Evolutionary conservation across 1,140 invertebrate genomes (phyloP), one percentile per base, ranked within the genome.

Genomic region (Xylocopa sonorina): DNA sequence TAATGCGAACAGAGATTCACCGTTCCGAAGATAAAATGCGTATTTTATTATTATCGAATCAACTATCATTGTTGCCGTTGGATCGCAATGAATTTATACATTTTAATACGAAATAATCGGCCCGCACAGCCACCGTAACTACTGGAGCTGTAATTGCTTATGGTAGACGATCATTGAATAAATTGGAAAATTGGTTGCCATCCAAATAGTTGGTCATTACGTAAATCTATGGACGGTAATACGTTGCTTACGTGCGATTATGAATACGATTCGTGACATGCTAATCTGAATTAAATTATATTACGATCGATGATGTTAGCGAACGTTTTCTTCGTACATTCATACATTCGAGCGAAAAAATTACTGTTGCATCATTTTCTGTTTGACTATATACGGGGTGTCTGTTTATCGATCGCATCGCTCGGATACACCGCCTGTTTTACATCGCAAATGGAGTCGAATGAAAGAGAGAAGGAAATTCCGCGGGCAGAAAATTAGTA

Each of bases 171-270:
- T 34, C 46, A 58, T 75, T 55, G 51, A 57, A 75, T 57, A 78
- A 78, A 78, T 80, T 78, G 78, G 82, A 68, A 85, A 76, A 84
- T 76, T 73, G 73, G 32, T 71, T 74, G 57, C 68, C 43, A 63
- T 46, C 32, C 50, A 53, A 79, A 81, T 78, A 74, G 58, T 62
- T 60, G 68, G 66, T 46, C 60, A 83, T 84, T 85, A 67, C 57
- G 38, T 64, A 77, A 84, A 55, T 78, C 79, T 64, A 72, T 64
- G 60, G 46, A 46, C 53, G 43, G 32, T 63, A 76, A 76, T 84
- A n/a, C n/a, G n/a, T n/a, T n/a, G n/a, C n/a, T n/a, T n/a, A n/a
- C n/a, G n/a, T n/a, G n/a, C n/a, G n/a, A n/a, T n/a, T n/a, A n/a
- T n/a, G n/a, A n/a, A n/a, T n/a, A n/a, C n/a, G n/a, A n/a, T n/a